Evolutionary conservation across 1,140 invertebrate species (phyloP).

Genomic region (Drosophila micromelanica): DNA sequence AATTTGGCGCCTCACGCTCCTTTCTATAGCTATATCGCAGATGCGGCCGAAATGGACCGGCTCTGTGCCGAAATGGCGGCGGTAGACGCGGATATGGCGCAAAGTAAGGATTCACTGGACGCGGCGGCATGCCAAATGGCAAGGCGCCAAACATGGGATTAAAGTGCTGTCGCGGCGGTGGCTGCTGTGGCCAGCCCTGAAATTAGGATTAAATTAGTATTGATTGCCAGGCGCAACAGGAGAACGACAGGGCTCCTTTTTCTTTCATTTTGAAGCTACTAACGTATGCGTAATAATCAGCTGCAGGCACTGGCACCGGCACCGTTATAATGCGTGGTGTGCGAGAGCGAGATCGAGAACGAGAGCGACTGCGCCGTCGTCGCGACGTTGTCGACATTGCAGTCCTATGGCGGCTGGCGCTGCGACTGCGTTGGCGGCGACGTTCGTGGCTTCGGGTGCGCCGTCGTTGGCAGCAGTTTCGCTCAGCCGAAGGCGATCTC

Average conservation of each 20-base stretch:
- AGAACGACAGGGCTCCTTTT: neutral
- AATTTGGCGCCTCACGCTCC: conserved; percentile 37
- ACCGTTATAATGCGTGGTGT: conserved; percentile 58
- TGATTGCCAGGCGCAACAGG: neutral
- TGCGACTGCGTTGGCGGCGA: conserved; percentile 14
- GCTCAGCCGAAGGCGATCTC: conserved; percentile 32
- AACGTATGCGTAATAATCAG: conserved; percentile 54
- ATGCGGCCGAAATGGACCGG: conserved; percentile 23
- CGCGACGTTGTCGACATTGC: conserved; percentile 2
- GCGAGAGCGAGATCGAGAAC: conserved; percentile 24
- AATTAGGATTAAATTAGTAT: neutral
- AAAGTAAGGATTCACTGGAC: conserved; percentile 8
- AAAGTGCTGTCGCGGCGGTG: conserved; percentile 17
- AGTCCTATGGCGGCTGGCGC: conserved; percentile 17
- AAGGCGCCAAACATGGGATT: conserved; percentile 39
- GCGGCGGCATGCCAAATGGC: conserved; percentile 24
- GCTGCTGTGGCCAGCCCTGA: conserved; percentile 42
- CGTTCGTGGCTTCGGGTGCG: conserved; percentile 33
- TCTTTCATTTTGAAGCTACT: conserved; percentile 15
- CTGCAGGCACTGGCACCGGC: conserved; percentile 62
- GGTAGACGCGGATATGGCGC: neutral
- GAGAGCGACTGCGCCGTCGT: conserved; percentile 32
- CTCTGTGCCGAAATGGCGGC: conserved; percentile 5
- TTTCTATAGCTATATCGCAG: conserved; percentile 44
- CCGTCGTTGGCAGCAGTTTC: conserved; percentile 9